Evolutionary conservation across 2,888 invertebrate genomes (phyloP), one percentile per base, ranked within the genome.

Genomic region (Creontiades dilutus): DNA sequence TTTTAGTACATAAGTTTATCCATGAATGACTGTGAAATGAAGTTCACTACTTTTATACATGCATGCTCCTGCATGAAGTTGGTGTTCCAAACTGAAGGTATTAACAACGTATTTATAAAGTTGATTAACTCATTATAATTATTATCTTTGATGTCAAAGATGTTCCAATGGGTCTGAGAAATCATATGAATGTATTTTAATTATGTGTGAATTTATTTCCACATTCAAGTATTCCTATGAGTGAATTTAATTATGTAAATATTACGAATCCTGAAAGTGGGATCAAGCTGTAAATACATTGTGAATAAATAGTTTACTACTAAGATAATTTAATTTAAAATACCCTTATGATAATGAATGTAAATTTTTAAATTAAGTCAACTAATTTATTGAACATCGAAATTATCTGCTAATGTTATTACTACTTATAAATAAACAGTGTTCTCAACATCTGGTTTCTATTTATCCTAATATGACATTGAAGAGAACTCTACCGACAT

Each of bases 351-450:
- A 52, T 68, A 68, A 68, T 78, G 46, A 78, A 9, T 78, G 78
- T 78, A 78, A 16, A 78, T 78, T 46, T 78, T 78, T 28, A 9
- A 27, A 76, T 19, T 19, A 46, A 78, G 78, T 78, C 78, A 37
- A 78, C 19, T 78, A 46, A 78, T 78, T 78, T 78, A 78, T 78
- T 78, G 78, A 47, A 78, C 37, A 27, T 46, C n/a, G 13, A 19
- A 68, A 68, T 68, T 19, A 68, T 23, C 23, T 68, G 68, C 68
- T 68, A 37, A 68, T 68, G 78, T 47, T 47, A 78, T 16, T 11
- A 12, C 78, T 28, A 46, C 47, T 16, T 28, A 78, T 78, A 19
- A 78, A 78, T 78, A 37, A 78, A 78, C 5, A 12, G 0, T 46
- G 47, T 47, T 46, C 46, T 78, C 37, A 37, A 78, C 12, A 75